A percentile compares a stretch with the other conserved stretches of the same genome.
Conservation (phyloP, 1,140 invertebrate species). For the Aphaenogaster rudis region DNA sequence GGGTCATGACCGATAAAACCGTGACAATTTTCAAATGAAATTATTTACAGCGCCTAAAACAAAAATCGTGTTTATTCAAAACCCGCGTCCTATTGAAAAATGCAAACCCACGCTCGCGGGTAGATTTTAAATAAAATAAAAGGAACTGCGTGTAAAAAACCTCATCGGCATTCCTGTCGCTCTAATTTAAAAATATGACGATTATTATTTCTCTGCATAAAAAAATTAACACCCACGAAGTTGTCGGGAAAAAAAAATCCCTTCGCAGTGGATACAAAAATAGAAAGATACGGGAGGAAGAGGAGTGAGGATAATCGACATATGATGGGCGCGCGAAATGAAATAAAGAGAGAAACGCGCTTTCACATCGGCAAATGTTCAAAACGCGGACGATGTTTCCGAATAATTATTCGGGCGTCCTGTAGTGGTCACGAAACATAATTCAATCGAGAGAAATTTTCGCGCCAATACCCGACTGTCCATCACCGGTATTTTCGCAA, state of each 20-base stretch:
- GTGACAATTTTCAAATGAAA: conserved; percentile 58
- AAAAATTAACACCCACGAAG: conserved; percentile 37
- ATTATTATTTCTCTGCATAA: conserved; percentile 59
- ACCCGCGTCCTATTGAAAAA: conserved; percentile 56
- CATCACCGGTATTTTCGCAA: conserved; percentile 40
- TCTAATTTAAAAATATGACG: conserved; percentile 70
- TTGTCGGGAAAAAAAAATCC: conserved; percentile 31
- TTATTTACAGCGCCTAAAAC: conserved; percentile 61
- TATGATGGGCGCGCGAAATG: conserved; percentile 63
- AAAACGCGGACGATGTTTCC: conserved; percentile 70
- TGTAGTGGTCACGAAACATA: conserved; percentile 65
- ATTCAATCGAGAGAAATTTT: conserved; percentile 70
- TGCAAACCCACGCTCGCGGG: conserved; percentile 41
- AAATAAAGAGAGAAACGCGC: conserved; percentile 74
- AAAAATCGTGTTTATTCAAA: conserved; percentile 64
- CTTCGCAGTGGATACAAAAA: conserved; percentile 8
- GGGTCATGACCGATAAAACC: conserved; percentile 39
- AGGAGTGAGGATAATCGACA: conserved; percentile 73
- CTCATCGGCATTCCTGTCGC: conserved; percentile 34
- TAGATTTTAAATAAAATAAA: conserved; percentile 59
- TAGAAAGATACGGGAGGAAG: background rate
- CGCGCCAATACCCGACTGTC: conserved; percentile 14
- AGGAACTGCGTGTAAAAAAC: conserved; percentile 24
- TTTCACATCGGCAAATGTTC: conserved; percentile 64
- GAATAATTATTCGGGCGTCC: conserved; percentile 77